Conservation (phyloP, 2,797 vertebrate species). For the Holocentrus rufus region DNA sequence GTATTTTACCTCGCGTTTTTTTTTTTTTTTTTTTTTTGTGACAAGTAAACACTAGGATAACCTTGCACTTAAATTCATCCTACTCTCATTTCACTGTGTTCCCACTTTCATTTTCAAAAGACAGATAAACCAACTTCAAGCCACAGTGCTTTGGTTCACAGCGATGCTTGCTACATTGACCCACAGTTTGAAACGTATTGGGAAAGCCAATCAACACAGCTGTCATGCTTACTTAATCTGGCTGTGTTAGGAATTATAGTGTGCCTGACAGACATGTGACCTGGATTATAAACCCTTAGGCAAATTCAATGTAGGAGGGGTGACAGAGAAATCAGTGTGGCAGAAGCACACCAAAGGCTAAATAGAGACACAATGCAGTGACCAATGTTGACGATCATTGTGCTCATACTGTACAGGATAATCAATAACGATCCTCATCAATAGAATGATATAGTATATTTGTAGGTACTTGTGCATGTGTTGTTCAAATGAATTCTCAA, state of each 20-base stretch:
- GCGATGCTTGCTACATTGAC: neutral
- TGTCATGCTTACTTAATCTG: conserved; percentile 41
- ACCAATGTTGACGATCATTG: too few relatives aligned
- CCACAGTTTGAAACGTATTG: neutral
- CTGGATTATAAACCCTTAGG: conserved; percentile 57
- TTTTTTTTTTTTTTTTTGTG: neutral
- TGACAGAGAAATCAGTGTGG: conserved; percentile 40
- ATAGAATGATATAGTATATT: too few relatives aligned
- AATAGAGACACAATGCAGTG: too few relatives aligned
- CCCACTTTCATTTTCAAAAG: neutral
- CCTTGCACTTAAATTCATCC: neutral
- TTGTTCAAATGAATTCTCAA: too few relatives aligned
- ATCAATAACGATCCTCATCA: too few relatives aligned
- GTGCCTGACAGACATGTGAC: conserved; percentile 21
- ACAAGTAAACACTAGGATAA: neutral
- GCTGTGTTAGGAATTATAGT: conserved; percentile 39
- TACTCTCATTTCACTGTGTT: neutral
- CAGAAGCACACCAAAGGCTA: neutral
- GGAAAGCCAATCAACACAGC: neutral
- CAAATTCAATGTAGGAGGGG: conserved; percentile 44
- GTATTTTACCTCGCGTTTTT: conserved; percentile 3
- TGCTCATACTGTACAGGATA: too few relatives aligned
- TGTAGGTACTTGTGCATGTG: too few relatives aligned
- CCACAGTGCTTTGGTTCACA: neutral
- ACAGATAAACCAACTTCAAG: neutral